Percentiles rank a stretch among this genome's conserved stretches.
phyloP scores from a whole-genome alignment of 2,797 vertebrate species.

The Trachurus trachurus region DNA sequence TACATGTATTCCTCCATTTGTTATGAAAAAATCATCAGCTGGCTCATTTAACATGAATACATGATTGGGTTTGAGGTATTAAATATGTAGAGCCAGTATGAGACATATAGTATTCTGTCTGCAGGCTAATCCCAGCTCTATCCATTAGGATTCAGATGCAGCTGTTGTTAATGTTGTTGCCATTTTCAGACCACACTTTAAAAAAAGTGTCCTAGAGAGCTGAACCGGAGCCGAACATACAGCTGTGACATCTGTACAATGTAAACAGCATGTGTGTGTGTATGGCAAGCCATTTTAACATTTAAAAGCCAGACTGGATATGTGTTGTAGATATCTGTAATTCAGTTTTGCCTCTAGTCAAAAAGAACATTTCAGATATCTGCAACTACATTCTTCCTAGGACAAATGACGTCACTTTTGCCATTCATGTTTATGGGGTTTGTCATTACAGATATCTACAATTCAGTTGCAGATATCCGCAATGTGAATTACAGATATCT shows the following conservation, averaged over 20 bases:
- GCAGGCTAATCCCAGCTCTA: constrained; percentile 11
- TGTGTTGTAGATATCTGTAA: too few relatives aligned
- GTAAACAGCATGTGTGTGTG: neutral
- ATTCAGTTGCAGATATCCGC: too few relatives aligned
- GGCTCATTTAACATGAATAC: constrained; percentile 5
- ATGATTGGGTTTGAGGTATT: constrained; percentile 14
- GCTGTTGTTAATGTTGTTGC: constrained; percentile 22
- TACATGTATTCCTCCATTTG: neutral
- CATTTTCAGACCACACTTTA: constrained; percentile 26
- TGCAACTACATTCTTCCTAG: too few relatives aligned
- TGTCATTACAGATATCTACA: too few relatives aligned
- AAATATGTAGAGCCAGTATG: constrained; percentile 4
- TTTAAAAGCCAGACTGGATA: too few relatives aligned
- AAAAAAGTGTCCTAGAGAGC: neutral
- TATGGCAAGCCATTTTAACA: too few relatives aligned
- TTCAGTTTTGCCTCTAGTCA: too few relatives aligned
- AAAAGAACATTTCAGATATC: too few relatives aligned
- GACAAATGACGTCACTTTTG: too few relatives aligned
- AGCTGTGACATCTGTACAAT: neutral
- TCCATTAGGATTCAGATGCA: constrained; percentile 20
- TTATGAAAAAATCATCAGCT: constrained; percentile 15
- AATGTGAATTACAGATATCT: too few relatives aligned
- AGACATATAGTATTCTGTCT: neutral
- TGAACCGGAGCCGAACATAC: neutral
- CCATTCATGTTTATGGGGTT: too few relatives aligned